Conservation (phyloP, 2,113 vertebrate genomes). For the Eulemur rufifrons region DNA sequence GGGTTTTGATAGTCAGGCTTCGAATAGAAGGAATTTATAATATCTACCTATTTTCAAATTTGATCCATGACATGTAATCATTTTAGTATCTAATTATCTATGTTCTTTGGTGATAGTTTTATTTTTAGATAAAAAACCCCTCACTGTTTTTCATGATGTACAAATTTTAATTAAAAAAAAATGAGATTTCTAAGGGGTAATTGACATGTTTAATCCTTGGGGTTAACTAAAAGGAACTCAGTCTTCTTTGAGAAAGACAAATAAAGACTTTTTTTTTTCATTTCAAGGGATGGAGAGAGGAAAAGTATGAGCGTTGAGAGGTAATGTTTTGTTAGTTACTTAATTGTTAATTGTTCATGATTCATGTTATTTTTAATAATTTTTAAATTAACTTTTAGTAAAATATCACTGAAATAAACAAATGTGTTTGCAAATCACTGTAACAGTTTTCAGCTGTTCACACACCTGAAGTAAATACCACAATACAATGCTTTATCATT, state of each 20-base stretch:
- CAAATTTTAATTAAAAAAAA: neutral
- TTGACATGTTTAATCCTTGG: constrained; percentile 31
- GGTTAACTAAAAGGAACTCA: constrained; percentile 28
- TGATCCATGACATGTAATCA: neutral
- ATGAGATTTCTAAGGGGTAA: neutral
- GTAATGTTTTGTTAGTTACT: constrained; percentile 81
- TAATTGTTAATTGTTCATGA: constrained; percentile 16
- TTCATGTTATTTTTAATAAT: constrained; percentile 13
- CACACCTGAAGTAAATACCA: neutral
- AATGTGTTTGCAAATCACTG: neutral
- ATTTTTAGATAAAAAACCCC: constrained; percentile 38
- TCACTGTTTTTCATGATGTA: neutral
- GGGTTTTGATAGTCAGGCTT: neutral
- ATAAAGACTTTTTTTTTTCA: constrained; percentile 61
- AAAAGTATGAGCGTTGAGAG: constrained; percentile 99
- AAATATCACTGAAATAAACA: neutral
- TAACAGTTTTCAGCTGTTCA: neutral
- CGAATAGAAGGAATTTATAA: constrained; percentile 37
- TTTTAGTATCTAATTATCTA: neutral
- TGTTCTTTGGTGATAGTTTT: constrained; percentile 10
- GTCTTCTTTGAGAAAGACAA: constrained; percentile 31
- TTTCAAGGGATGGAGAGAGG: constrained; percentile 94
- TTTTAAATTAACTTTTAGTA: constrained; percentile 20
- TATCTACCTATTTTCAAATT: constrained; percentile 13
- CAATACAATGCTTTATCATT: neutral